Evolutionary conservation across 2,113 vertebrate genomes (phyloP).

Genomic region (Fregata magnificens): DNA sequence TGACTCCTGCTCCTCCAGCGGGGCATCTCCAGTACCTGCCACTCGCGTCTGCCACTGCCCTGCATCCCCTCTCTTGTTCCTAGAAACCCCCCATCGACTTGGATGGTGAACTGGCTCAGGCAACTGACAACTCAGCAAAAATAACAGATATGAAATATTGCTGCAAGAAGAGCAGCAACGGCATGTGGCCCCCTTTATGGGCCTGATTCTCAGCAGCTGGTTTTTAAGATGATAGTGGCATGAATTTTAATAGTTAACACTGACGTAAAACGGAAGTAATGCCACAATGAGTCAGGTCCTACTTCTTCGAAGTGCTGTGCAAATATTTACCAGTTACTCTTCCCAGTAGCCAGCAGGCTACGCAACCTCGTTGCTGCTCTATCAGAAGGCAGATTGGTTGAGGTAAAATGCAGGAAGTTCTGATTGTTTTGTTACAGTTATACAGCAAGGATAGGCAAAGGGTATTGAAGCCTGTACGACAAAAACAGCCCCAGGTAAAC

Average conservation of each 20-base stretch:
- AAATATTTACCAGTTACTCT: slow-evolving; percentile 45
- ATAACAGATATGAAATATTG: background rate
- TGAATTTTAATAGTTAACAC: background rate
- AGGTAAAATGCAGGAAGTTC: background rate
- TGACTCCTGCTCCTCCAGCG: background rate
- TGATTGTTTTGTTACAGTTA: slow-evolving; percentile 10
- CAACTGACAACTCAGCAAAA: background rate
- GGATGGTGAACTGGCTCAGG: background rate
- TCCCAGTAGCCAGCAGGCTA: background rate
- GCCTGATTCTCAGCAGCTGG: background rate
- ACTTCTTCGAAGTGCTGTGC: background rate
- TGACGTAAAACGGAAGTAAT: slow-evolving; percentile 11
- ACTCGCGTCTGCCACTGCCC: background rate
- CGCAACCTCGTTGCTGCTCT: background rate
- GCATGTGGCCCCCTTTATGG: background rate
- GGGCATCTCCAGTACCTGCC: background rate
- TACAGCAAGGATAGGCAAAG: background rate
- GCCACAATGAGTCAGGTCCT: background rate
- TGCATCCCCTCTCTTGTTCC: background rate
- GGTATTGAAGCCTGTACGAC: background rate
- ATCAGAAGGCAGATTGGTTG: background rate
- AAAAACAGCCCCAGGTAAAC: background rate
- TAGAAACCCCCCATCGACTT: background rate
- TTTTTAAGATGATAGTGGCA: background rate
- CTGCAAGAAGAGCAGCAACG: background rate